Evolutionary conservation across 2,888 invertebrate species (phyloP).

Genomic region (Cephus spinipes): DNA sequence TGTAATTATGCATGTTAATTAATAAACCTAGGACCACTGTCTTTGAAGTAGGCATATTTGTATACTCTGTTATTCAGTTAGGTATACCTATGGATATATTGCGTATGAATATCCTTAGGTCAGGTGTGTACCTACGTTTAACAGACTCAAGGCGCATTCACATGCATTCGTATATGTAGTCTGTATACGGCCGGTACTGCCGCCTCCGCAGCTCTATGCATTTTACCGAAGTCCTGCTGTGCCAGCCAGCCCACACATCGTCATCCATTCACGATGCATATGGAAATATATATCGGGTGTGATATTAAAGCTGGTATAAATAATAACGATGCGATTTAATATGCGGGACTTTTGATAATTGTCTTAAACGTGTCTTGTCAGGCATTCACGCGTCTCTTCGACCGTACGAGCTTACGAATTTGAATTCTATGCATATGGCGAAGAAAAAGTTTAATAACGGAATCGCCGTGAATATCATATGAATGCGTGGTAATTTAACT

Average conservation of each 20-base stretch:
- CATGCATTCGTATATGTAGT: neutral
- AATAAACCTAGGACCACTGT: neutral
- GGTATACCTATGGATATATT: neutral
- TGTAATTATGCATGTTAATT: conserved; percentile 32
- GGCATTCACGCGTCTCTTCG: neutral
- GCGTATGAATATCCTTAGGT: neutral
- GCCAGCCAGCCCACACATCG: neutral
- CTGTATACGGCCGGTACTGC: neutral
- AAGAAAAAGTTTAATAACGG: neutral
- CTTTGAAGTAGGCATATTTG: neutral
- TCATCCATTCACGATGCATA: neutral
- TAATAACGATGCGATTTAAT: neutral
- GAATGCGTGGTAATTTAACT: neutral
- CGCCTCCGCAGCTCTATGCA: conserved; percentile 1
- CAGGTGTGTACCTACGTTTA: neutral
- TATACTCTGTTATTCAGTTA: neutral
- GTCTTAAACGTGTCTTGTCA: neutral
- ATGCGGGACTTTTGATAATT: neutral
- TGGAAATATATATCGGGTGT: neutral
- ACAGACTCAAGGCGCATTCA: too few species aligned
- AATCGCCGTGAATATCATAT: neutral
- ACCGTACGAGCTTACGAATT: neutral
- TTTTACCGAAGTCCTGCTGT: conserved; percentile 2
- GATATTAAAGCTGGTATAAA: neutral
- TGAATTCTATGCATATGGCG: neutral